phyloP scores from a whole-genome alignment of 2,888 invertebrate genomes.

The Troides aeacus region DNA sequence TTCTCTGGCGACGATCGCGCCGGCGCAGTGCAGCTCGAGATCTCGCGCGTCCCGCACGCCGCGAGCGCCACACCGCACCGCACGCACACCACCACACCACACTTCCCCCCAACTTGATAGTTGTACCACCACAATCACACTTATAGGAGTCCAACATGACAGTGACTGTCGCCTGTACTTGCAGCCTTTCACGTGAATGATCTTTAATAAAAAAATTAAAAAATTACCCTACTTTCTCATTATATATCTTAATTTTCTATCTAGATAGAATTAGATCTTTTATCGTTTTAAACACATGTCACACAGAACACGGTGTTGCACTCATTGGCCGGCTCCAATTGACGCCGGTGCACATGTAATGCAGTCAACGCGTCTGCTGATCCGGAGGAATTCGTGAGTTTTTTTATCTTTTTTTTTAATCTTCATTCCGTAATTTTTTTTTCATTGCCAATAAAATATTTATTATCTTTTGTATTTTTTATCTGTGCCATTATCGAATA shows the following conservation, averaged over 20 bases:
- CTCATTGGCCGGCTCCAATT: slow-evolving; percentile 12
- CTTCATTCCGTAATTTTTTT: neutral
- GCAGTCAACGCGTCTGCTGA: slow-evolving; percentile 31
- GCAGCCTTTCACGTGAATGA: slow-evolving; percentile 2
- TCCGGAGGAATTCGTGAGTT: slow-evolving; percentile 24
- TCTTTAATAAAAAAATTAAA: slow-evolving; percentile 2
- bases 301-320: slow-evolving; percentile 31
- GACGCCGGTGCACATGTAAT: slow-evolving; percentile 25
- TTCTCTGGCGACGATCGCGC: slow-evolving; percentile 49
- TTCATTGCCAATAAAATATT: neutral
- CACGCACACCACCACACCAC: slow-evolving; percentile 33
- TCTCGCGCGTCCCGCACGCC: slow-evolving; percentile 69
- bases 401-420: slow-evolving; percentile 8
- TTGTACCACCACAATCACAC: slow-evolving; percentile 9
- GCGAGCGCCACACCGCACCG: slow-evolving; percentile 39
- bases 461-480: neutral
- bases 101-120: slow-evolving; percentile 14
- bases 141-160: slow-evolving; percentile 7
- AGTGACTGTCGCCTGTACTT: slow-evolving; percentile 10
- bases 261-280: slow-evolving; percentile 4
- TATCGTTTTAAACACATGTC: slow-evolving; percentile 31
- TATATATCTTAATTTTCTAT: no score
- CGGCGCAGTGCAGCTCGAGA: slow-evolving; percentile 62
- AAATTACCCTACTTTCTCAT: neutral
- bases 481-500: neutral